These are phyloP conservation scores for Phenganax stokvisi DNA, from an alignment of 92 coral and sea anemone species.

Conservation along the genomic window DNA sequence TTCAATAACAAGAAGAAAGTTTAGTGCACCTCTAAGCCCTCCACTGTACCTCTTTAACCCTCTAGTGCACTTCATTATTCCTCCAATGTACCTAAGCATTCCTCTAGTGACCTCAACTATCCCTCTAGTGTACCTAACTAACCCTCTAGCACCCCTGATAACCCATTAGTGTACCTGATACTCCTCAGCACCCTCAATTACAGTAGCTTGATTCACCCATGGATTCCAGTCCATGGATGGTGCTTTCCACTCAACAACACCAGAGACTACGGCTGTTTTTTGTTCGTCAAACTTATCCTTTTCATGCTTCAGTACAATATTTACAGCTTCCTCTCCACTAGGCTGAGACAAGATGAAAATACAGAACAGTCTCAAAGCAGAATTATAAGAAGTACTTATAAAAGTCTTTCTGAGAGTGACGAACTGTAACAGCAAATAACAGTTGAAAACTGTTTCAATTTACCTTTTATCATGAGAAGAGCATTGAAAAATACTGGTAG, in stretches of 20 bases:
- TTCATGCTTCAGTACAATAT: conserved; percentile 72
- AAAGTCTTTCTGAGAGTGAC: too few species aligned
- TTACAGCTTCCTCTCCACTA: conserved; percentile 54
- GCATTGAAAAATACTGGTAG: conserved; percentile 28
- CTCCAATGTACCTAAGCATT: too few species aligned
- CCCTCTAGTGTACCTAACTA: too few species aligned
- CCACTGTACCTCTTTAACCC: too few species aligned
- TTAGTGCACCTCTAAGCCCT: not conserved
- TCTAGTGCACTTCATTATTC: too few species aligned
- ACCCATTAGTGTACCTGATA: conserved; percentile 32
- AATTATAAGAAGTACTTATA: not conserved
- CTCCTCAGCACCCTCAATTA: conserved; percentile 88
- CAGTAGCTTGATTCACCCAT: conserved; percentile 81
- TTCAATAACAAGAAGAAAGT: not conserved
- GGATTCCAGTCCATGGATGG: conserved; percentile 92
- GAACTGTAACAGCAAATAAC: too few species aligned
- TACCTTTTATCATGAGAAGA: conserved; percentile 19
- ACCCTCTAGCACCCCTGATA: too few species aligned
- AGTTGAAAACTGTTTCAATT: conserved; percentile 1
- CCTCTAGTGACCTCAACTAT: too few species aligned
- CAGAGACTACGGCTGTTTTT: conserved; percentile 50
- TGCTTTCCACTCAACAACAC: conserved; percentile 81
- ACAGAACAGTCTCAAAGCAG: not conserved
- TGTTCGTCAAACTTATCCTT: conserved; percentile 75
- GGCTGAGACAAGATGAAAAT: conserved; percentile 30